phyloP scores from a whole-genome alignment of 2,113 vertebrate genomes.

The Callocephalon fimbriatum region DNA sequence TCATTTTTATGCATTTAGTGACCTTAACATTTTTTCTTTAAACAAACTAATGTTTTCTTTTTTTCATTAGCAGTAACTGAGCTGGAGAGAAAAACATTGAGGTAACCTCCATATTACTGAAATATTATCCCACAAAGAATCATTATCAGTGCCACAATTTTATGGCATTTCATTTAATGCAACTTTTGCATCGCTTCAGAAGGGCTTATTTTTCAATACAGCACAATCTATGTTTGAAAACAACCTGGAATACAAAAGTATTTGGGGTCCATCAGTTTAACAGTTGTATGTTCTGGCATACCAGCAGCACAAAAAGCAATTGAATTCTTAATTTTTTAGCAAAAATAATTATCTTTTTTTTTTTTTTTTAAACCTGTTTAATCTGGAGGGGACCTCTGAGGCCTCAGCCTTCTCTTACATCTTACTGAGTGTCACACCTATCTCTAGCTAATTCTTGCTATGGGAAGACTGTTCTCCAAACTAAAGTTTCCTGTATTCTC shows the following conservation, averaged over 20 bases:
- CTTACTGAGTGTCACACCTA: neutral
- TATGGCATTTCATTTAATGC: accelerated
- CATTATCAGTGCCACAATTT: neutral
- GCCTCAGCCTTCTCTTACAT: neutral
- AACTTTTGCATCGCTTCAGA: neutral
- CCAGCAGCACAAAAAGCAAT: neutral
- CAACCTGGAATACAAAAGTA: neutral
- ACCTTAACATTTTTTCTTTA: neutral
- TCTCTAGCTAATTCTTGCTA: neutral
- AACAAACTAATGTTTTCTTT: neutral
- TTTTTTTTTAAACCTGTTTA: neutral
- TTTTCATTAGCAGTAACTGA: neutral
- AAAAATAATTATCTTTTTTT: neutral
- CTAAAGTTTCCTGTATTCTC: neutral
- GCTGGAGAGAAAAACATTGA: neutral
- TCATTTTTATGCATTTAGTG: neutral
- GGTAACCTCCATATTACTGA: neutral
- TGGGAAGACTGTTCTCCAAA: neutral
- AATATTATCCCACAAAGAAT: neutral
- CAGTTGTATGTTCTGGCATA: neutral
- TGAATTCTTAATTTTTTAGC: neutral
- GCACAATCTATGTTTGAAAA: neutral
- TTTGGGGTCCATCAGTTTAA: neutral
- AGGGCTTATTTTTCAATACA: neutral
- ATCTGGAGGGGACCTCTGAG: neutral